These are phyloP conservation scores for Netelia fuscicornis DNA, from an alignment of 2,888 invertebrate species.

Conservation along the genomic window DNA sequence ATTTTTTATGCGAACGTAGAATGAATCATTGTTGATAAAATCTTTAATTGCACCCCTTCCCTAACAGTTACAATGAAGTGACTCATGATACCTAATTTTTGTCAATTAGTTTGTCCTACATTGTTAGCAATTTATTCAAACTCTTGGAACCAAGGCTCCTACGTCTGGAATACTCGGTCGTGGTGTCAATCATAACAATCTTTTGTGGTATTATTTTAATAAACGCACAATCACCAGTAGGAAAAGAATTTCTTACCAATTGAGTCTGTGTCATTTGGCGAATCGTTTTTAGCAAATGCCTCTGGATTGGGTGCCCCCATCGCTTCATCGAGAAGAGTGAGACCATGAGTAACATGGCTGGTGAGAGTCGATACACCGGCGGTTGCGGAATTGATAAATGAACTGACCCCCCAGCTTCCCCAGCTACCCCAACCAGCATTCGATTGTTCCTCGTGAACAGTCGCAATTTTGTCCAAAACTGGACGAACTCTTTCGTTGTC, in stretches of 20 bases:
- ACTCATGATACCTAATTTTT: conserved; percentile 66
- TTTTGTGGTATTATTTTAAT: conserved; percentile 7
- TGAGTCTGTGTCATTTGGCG: conserved; percentile 60
- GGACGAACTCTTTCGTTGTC: conserved; percentile 76
- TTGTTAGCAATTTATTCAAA: conserved; percentile 48
- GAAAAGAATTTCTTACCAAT: conserved; percentile 56
- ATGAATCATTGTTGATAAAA: conserved; percentile 53
- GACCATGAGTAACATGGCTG: conserved; percentile 92
- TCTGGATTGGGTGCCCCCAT: conserved; percentile 94
- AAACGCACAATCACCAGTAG: not conserved
- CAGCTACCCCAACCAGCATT: conserved; percentile 86
- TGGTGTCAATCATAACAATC: not conserved
- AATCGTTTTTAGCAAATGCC: conserved; percentile 87
- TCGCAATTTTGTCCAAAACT: conserved; percentile 80
- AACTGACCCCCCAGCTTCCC: conserved; percentile 92
- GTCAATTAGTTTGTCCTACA: conserved; percentile 68
- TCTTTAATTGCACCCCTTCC: conserved; percentile 31
- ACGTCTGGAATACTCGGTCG: not conserved
- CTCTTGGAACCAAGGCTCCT: not conserved
- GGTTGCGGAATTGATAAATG: conserved; percentile 91
- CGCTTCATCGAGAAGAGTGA: conserved; percentile 92
- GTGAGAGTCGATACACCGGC: conserved; percentile 92
- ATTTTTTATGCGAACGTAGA: not conserved
- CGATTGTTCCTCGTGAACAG: conserved; percentile 64
- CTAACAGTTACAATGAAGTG: conserved; percentile 60